These are phyloP conservation scores for Flabesymbios commensalis DNA, from an alignment of 2,888 invertebrate genomes.

Conservation along the genomic window DNA sequence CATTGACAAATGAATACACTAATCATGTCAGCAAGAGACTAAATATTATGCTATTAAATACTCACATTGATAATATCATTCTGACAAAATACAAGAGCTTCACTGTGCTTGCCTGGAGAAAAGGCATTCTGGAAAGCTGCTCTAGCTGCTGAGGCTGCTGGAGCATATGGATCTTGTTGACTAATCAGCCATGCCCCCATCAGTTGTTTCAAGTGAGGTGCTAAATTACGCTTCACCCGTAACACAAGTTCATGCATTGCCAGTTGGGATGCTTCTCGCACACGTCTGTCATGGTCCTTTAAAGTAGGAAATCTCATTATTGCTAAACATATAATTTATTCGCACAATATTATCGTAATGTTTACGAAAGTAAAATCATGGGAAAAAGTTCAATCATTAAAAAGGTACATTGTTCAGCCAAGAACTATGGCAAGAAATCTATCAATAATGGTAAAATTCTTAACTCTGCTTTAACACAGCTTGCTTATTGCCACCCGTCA, in stretches of 20 bases:
- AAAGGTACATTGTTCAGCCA: neutral
- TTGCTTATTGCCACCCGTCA: too few relatives aligned
- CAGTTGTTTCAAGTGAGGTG: conserved; percentile 77
- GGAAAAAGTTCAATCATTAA: neutral
- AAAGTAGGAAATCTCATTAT: conserved; percentile 2
- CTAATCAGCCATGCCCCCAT: conserved; percentile 83
- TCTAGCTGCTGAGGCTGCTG: conserved; percentile 76
- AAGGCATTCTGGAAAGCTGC: conserved; percentile 75
- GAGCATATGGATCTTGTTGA: conserved; percentile 83
- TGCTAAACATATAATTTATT: neutral
- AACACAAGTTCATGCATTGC: conserved; percentile 71
- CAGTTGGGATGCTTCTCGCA: conserved; percentile 77
- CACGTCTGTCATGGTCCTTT: conserved; percentile 78
- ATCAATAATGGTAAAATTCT: neutral
- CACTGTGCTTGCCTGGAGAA: conserved; percentile 75
- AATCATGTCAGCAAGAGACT: too few relatives aligned
- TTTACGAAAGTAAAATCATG: neutral
- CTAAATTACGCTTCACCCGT: conserved; percentile 75
- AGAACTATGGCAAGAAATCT: neutral
- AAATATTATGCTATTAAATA: too few relatives aligned
- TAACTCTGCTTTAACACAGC: too few relatives aligned
- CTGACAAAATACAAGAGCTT: conserved; percentile 82
- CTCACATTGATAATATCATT: conserved; percentile 72
- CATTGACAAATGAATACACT: too few relatives aligned
- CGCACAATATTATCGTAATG: neutral